These are phyloP conservation scores for Pollenia amentaria DNA, from an alignment of 2,888 invertebrate genomes.

Conservation along the genomic window DNA sequence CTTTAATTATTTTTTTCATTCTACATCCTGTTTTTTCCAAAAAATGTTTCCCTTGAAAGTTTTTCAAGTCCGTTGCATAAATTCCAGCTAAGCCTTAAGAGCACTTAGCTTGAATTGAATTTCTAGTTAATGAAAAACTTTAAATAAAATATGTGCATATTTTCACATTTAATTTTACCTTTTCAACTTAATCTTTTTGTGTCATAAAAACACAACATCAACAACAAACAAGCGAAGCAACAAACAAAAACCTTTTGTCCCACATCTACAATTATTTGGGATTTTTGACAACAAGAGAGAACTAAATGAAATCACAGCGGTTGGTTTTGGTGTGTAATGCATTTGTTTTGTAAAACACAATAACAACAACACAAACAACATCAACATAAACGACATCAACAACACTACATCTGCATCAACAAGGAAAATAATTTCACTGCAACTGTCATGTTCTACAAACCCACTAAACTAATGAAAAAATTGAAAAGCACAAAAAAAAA, in stretches of 20 bases:
- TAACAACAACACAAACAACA: slow-evolving; percentile 27
- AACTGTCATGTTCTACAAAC: slow-evolving; percentile 84
- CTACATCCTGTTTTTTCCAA: too few species aligned
- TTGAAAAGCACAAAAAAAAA: slow-evolving; percentile 63
- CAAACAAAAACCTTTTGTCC: slow-evolving; percentile 68
- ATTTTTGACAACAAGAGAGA: slow-evolving; percentile 71
- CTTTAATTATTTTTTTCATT: too few species aligned
- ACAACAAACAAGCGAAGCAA: slow-evolving; percentile 42
- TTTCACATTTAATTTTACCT: slow-evolving; percentile 58
- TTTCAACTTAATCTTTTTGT: slow-evolving; percentile 69
- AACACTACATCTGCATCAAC: slow-evolving; percentile 51
- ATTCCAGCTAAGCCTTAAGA: neutral
- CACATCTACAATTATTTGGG: slow-evolving; percentile 73
- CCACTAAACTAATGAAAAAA: slow-evolving; percentile 83
- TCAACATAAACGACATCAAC: slow-evolving; percentile 29
- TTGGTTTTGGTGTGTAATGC: slow-evolving; percentile 72
- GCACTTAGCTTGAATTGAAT: neutral
- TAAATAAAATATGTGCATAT: neutral
- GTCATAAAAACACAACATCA: slow-evolving; percentile 55
- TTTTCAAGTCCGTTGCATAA: neutral
- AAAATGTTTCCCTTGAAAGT: neutral
- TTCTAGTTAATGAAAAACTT: neutral
- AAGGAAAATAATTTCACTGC: slow-evolving; percentile 78
- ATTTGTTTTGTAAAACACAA: slow-evolving; percentile 67
- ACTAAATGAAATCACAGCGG: slow-evolving; percentile 74